Conservation (phyloP, 2,113 vertebrate species). For the Xenopus borealis region DNA sequence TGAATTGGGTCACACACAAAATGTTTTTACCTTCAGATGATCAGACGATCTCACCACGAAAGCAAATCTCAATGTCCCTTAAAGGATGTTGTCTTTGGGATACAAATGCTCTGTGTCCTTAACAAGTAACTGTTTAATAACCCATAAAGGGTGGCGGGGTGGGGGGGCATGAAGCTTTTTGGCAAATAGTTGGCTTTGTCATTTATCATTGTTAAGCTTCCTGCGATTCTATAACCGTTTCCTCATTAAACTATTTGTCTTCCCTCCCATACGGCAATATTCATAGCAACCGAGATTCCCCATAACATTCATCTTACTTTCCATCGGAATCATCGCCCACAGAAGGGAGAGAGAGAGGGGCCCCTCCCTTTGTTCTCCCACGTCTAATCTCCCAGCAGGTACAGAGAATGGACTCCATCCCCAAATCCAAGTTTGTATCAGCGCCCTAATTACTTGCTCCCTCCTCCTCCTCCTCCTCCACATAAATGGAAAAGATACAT, state of each 20-base stretch:
- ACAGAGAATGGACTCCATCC: neutral
- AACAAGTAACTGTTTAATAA: no score
- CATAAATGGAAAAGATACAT: no score
- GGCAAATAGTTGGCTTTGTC: slow-evolving; percentile 21
- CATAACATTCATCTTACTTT: slow-evolving; percentile 28
- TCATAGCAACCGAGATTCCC: neutral
- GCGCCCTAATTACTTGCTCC: neutral
- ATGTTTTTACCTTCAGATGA: no score
- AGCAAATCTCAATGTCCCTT: no score
- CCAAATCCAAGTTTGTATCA: slow-evolving; percentile 6
- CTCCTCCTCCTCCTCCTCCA: no score
- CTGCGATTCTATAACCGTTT: slow-evolving; percentile 21
- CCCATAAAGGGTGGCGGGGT: no score
- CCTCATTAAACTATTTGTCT: slow-evolving; percentile 41
- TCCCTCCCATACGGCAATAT: slow-evolving; percentile 27
- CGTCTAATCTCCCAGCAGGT: slow-evolving; percentile 8
- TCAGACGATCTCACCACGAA: no score
- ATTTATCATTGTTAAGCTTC: slow-evolving; percentile 36
- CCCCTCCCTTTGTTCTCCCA: neutral
- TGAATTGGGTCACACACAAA: no score
- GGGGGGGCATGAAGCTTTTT: no score
- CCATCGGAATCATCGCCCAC: slow-evolving; percentile 24
- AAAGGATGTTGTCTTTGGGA: no score
- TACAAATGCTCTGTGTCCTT: no score
- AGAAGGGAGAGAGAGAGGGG: neutral